Evolutionary conservation across 2,888 invertebrate genomes (phyloP), one percentile per base, ranked within the genome.

Genomic region (Dendrolimus houi): DNA sequence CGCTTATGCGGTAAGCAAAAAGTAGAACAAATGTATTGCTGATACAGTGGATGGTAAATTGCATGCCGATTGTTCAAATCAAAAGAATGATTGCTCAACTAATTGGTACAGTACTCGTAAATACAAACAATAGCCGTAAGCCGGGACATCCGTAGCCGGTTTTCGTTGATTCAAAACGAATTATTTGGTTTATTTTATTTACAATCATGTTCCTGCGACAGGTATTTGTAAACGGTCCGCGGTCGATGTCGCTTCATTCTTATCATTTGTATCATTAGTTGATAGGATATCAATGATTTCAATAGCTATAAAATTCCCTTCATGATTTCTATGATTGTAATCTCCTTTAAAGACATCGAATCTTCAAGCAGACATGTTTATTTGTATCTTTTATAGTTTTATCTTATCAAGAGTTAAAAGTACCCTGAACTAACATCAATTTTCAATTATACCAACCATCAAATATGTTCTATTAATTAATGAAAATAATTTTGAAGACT

Each of bases 51-150:
- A 9, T 47, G 47, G 2, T 47, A 47, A 47, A 12, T 47, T 47
- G 9, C 9, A 10, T 47, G 47, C 47, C 47, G 12, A 47, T 12
- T 47, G 47, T 47, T 47, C 12, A 9, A 47, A 47, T 8, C 47
- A 12, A 74, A 77, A 74, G 69, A 77, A 74, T 74, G 78, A 82
- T 88, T 88, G 81, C 87, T 70, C 76, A 86, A 87, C 77, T 79
- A 71, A 82, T 79, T 79, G 77, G 75, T 74, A 66, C 63, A 69
- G 77, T 77, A 74, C 73, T 74, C 64, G 77, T 78, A 79, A 83
- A 84, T 64, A 79, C 79, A 83, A 86, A 86, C 87, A 83, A 85
- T 80, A 12, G 72, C 74, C 64, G 60, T 58, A 63, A 66, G 64
- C 63, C 68, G 72, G 72, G 72, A 80, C 69, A 77, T 81, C 77